phyloP scores from a whole-genome alignment of 2,113 vertebrate species.

The Casuarius casuarius region DNA sequence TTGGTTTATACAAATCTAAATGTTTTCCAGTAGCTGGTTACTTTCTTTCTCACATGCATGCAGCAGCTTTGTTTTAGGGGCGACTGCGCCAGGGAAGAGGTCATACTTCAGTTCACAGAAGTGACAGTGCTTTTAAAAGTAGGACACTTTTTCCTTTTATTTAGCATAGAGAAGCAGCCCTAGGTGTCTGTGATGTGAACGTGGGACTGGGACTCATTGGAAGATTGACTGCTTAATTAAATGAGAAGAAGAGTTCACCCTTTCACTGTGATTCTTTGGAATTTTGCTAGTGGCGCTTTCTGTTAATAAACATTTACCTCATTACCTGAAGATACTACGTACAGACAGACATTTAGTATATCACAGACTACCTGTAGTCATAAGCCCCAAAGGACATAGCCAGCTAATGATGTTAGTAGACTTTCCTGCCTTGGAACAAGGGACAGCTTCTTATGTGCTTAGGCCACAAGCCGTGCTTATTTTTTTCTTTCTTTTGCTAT shows the following conservation, averaged over 20 bases:
- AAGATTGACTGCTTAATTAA: background rate
- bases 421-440: background rate
- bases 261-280: background rate
- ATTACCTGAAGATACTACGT: background rate
- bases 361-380: background rate
- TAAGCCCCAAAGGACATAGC: background rate
- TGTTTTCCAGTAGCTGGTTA: background rate
- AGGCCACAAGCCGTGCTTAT: background rate
- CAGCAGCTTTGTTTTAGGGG: slow-evolving; percentile 27
- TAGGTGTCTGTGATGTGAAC: background rate
- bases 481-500: slow-evolving; percentile 24
- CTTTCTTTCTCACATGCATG: slow-evolving; percentile 17
- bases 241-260: background rate
- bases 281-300: background rate
- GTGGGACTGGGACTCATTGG: background rate
- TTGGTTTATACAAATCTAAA: background rate
- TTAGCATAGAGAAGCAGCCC: background rate
- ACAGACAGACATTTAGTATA: background rate
- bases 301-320: background rate
- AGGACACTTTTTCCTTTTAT: background rate
- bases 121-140: background rate
- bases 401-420: background rate
- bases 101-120: background rate
- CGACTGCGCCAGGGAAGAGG: background rate
- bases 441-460: background rate